Evolutionary conservation across 2,797 vertebrate species (phyloP), one percentile per base, ranked within the genome.

Genomic region (Atherinosoma microstoma): DNA sequence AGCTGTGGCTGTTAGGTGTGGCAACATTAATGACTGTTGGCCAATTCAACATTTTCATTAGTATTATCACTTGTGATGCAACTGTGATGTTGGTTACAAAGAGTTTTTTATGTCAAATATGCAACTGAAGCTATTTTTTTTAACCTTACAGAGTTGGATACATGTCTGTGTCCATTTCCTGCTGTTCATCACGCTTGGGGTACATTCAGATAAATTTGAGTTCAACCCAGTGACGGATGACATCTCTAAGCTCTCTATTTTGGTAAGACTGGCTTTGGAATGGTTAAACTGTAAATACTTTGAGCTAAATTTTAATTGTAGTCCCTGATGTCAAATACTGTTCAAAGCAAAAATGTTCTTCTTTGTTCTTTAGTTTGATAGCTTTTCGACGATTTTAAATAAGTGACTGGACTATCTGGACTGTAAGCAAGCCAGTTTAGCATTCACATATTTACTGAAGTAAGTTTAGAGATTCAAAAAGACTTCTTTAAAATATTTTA

Each of bases 121-220:
- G 36, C 58, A 62, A 64, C 59, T 59, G 58, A 76, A n/a, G 6
- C 2, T 4, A 24, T 27, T 54, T 56, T 1, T 24, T 6, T 10
- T 64, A 72, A 4, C 42, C 30, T 85, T 87, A 15, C 90, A 96
- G 95, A 95, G 94, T 95, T 94, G 94, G 94, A 95, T 95, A 95
- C 92, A 89, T 85, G 86, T 89, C 91, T 96, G 92, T 95, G 93
- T 96, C 93, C 92, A 93, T 93, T 92, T 95, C 89, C 92, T 96
- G 89, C 92, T 95, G 88, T 94, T 90, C 86, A 93, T 94, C 86
- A 92, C 92, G 69, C 90, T 95, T 87, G 94, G 90, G 89, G 93
- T 93, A 70, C 87, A 92, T 92, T 92, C 94, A 79, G 92, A 87
- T 91, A 93, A 85, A 91, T 91, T 94, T 87, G 92, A 91, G 79